Percentiles rank a stretch among this genome's conserved stretches.
phyloP scores from a whole-genome alignment of 2,797 vertebrate genomes.

The Aulostomus chinensis region DNA sequence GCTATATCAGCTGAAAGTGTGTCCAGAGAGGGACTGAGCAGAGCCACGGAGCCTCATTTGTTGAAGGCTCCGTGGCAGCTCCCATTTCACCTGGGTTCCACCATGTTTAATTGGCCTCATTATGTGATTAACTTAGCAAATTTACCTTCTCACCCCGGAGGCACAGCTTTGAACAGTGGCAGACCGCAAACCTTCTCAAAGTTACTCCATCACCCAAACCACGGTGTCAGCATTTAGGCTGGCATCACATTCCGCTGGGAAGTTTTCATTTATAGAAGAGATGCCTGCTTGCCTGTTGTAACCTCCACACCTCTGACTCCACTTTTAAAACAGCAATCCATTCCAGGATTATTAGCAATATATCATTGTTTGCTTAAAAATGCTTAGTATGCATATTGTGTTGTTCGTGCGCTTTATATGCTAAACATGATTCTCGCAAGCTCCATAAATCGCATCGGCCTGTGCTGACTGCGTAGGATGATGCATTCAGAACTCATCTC shows the following conservation, averaged over 20 bases:
- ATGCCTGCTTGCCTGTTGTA: slow-evolving; percentile 51
- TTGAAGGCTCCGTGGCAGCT: slow-evolving; percentile 71
- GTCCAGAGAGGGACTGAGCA: slow-evolving; percentile 58
- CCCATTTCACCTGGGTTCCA: slow-evolving; percentile 76
- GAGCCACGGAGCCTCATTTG: slow-evolving; percentile 64
- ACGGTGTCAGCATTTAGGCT: slow-evolving; percentile 60
- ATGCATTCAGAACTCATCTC: too few species aligned
- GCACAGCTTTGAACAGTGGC: slow-evolving; percentile 68
- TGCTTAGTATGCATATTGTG: slow-evolving; percentile 54
- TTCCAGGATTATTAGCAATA: slow-evolving; percentile 54
- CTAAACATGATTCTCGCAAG: too few species aligned
- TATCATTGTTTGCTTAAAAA: slow-evolving; percentile 60
- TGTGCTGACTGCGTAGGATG: too few species aligned
- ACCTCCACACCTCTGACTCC: slow-evolving; percentile 59
- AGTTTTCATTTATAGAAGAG: slow-evolving; percentile 58
- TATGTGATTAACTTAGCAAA: slow-evolving; percentile 86
- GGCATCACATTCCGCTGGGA: slow-evolving; percentile 55
- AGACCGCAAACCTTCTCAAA: slow-evolving; percentile 70
- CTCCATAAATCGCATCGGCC: too few species aligned
- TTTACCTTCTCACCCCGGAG: slow-evolving; percentile 79
- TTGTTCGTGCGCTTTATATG: too few species aligned
- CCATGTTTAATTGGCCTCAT: slow-evolving; percentile 83
- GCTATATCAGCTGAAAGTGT: slow-evolving; percentile 26
- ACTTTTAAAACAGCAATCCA: slow-evolving; percentile 39
- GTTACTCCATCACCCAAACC: slow-evolving; percentile 75